Percentiles rank a stretch among this genome's conserved stretches.
These are phyloP conservation scores for Arrhopalites spinosus DNA, from an alignment of 2,888 invertebrate species.

Conservation along the genomic window DNA sequence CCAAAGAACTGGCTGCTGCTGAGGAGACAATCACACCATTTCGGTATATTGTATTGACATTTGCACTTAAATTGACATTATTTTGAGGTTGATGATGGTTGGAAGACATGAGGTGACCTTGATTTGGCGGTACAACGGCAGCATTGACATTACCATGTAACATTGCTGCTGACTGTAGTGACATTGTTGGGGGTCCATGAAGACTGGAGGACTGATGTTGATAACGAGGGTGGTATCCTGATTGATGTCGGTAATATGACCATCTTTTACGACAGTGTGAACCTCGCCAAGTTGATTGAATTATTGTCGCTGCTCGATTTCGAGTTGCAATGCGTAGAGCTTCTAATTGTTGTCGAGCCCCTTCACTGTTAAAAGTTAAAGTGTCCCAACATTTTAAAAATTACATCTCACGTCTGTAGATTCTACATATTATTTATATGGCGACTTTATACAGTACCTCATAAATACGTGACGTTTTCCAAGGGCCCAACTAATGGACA, in stretches of 20 bases:
- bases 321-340: slow-evolving; percentile 77
- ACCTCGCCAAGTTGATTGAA: slow-evolving; percentile 84
- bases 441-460: slow-evolving; percentile 60
- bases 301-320: slow-evolving; percentile 77
- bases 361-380: slow-evolving; percentile 69
- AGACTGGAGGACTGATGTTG: slow-evolving; percentile 39
- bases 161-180: background rate
- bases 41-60: slow-evolving; percentile 22
- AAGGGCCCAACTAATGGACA: slow-evolving; percentile 83
- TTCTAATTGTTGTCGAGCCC: slow-evolving; percentile 87
- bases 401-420: too few relatives aligned
- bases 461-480: slow-evolving; percentile 93
- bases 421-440: too few relatives aligned
- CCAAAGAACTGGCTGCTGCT: slow-evolving; percentile 16
- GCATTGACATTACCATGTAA: background rate
- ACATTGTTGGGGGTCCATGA: background rate
- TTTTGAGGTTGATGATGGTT: background rate
- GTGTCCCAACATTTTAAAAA: background rate
- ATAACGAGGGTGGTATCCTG: slow-evolving; percentile 37
- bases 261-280: slow-evolving; percentile 59
- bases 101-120: slow-evolving; percentile 1
- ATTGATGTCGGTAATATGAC: slow-evolving; percentile 33
- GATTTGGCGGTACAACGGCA: background rate
- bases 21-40: slow-evolving; percentile 29
- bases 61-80: background rate